Conservation (phyloP, 2,888 invertebrate species). For the Neria commutata region DNA sequence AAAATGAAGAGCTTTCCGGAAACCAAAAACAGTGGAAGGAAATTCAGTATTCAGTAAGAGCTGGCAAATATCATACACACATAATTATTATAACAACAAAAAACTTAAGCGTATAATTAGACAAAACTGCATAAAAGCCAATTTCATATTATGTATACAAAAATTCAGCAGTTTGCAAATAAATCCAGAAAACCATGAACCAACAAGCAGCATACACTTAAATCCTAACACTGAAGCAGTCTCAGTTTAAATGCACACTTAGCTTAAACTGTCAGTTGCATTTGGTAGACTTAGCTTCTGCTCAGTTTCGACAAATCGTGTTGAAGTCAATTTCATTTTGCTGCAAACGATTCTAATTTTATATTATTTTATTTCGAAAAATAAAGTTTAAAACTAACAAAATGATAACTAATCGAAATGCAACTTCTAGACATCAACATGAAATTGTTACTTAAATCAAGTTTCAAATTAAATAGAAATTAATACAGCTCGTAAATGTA, state of each 20-base stretch:
- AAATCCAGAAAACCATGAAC: constrained; percentile 24
- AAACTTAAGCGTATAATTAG: constrained; percentile 13
- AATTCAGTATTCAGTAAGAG: constrained; percentile 44
- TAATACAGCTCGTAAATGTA: background rate
- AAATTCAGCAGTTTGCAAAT: background rate
- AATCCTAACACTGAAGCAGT: constrained; percentile 16
- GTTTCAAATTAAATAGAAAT: background rate
- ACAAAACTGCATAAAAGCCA: constrained; percentile 17
- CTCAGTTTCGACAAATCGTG: too few relatives aligned
- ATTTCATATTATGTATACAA: background rate
- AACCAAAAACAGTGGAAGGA: constrained; percentile 28
- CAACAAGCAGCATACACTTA: constrained; percentile 28
- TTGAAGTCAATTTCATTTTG: too few relatives aligned
- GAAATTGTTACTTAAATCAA: background rate
- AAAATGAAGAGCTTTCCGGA: constrained; percentile 5
- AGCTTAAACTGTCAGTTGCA: too few relatives aligned
- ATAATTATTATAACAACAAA: constrained; percentile 10
- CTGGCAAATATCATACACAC: constrained; percentile 30
- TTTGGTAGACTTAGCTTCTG: too few relatives aligned
- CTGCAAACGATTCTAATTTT: too few relatives aligned
- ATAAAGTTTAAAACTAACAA: too few relatives aligned
- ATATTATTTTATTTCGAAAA: too few relatives aligned
- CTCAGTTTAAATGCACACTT: too few relatives aligned
- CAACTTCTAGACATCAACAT: too few relatives aligned
- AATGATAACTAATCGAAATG: too few relatives aligned